phyloP scores from a whole-genome alignment of 2,113 vertebrate species.

The Furnarius figulus region DNA sequence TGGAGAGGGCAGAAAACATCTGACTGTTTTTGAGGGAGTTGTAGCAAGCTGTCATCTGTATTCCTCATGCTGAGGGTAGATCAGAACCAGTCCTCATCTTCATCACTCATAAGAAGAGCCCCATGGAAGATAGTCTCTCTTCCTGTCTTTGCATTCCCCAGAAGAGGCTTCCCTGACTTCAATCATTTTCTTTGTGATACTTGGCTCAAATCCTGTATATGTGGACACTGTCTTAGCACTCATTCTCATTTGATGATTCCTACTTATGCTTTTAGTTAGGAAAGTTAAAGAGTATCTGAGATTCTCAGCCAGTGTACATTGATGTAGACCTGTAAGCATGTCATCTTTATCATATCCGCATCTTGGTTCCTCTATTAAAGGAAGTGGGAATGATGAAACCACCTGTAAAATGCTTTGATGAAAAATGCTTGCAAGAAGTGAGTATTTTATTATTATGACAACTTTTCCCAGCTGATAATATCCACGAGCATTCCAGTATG shows the following conservation, averaged over 20 bases:
- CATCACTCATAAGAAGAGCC: background rate
- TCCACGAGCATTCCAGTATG: background rate
- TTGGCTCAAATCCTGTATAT: background rate
- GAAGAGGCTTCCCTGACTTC: background rate
- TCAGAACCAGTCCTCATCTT: constrained; percentile 2
- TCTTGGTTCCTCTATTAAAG: background rate
- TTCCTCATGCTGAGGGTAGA: background rate
- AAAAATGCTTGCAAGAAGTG: constrained; percentile 1
- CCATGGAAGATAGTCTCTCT: background rate
- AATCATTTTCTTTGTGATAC: background rate
- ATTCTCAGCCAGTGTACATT: background rate
- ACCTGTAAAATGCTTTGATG: constrained; percentile 45
- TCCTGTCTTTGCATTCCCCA: background rate
- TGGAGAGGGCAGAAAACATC: background rate
- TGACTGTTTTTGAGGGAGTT: background rate
- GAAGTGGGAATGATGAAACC: constrained; percentile 34
- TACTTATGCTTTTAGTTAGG: constrained; percentile 14
- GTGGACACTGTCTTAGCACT: background rate
- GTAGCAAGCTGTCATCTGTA: background rate
- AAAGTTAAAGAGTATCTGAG: background rate
- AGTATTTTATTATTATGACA: constrained; percentile 40
- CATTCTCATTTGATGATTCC: background rate
- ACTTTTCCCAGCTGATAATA: constrained; percentile 27
- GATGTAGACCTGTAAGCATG: constrained; percentile 2
- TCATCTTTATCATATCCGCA: background rate